Evolutionary conservation across 2,113 vertebrate genomes (phyloP).

Genomic region (Nycticorax nycticorax): DNA sequence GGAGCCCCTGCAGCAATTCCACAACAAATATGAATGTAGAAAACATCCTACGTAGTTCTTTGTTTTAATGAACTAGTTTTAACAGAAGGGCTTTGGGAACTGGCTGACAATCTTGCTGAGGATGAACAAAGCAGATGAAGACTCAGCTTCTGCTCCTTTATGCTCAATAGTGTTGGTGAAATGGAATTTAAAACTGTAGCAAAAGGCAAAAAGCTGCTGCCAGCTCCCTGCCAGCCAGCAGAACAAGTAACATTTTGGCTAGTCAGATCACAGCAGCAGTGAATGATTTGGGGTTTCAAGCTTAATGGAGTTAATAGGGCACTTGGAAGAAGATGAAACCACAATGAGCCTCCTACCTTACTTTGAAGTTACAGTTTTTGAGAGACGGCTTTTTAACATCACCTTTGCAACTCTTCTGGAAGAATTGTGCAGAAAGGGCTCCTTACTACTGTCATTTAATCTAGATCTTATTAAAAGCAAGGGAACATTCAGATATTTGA

Average conservation of each 20-base stretch:
- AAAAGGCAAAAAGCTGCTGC: background rate
- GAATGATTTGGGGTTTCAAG: background rate
- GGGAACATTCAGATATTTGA: background rate
- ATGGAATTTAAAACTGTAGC: background rate
- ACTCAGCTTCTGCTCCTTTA: background rate
- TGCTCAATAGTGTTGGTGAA: background rate
- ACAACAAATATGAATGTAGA: background rate
- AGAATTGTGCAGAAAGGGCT: background rate
- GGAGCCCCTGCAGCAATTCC: background rate
- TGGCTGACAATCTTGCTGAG: background rate
- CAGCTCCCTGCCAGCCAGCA: background rate
- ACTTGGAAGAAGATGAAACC: background rate
- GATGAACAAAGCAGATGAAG: background rate
- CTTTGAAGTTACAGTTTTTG: background rate
- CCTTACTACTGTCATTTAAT: slow-evolving; percentile 13
- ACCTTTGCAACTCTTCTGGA: background rate
- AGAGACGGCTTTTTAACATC: background rate
- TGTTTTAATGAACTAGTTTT: background rate
- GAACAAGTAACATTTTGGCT: background rate
- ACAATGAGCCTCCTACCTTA: background rate
- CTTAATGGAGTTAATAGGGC: background rate
- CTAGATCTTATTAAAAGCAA: background rate
- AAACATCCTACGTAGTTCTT: background rate
- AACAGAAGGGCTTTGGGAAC: background rate
- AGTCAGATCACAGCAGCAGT: background rate